Percentiles rank a stretch among this genome's conserved stretches.
phyloP scores from a whole-genome alignment of 1,140 invertebrate genomes.

The Drosophila neocordata region DNA sequence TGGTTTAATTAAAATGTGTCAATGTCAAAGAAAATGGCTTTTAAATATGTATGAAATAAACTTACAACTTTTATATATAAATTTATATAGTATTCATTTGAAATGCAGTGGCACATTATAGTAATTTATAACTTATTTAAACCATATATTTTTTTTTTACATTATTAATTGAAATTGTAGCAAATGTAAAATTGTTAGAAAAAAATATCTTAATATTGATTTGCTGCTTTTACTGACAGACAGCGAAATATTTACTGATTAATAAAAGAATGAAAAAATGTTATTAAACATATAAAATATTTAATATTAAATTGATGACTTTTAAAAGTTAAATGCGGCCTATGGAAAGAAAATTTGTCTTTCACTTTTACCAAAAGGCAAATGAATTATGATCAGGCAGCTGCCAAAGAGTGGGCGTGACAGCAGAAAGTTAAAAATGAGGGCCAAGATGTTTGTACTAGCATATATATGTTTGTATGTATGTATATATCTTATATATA shows the following conservation, averaged over 20 bases:
- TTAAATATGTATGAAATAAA: constrained; percentile 4
- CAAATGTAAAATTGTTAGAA: neutral
- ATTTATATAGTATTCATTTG: constrained; percentile 30
- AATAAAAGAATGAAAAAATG: neutral
- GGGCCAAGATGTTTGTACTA: too few relatives aligned
- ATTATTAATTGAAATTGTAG: constrained; percentile 3
- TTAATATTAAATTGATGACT: neutral
- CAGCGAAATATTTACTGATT: neutral
- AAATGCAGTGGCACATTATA: constrained; percentile 29
- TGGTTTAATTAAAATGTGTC: constrained; percentile 44
- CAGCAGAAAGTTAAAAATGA: constrained; percentile 13
- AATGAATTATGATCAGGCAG: constrained; percentile 67
- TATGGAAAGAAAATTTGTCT: constrained; percentile 7
- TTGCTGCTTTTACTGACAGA: neutral
- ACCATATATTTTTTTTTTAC: constrained; percentile 43
- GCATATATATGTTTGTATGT: too few relatives aligned
- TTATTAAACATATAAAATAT: neutral
- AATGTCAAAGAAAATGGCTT: constrained; percentile 20
- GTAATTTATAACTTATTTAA: constrained; percentile 49
- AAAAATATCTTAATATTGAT: neutral
- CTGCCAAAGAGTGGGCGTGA: constrained; percentile 53
- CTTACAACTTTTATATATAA: neutral
- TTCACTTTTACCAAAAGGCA: constrained; percentile 57
- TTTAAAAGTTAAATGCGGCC: neutral
- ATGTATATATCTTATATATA: constrained; percentile 18